phyloP scores from a whole-genome alignment of 2,888 invertebrate species.

The Idaea straminata region DNA sequence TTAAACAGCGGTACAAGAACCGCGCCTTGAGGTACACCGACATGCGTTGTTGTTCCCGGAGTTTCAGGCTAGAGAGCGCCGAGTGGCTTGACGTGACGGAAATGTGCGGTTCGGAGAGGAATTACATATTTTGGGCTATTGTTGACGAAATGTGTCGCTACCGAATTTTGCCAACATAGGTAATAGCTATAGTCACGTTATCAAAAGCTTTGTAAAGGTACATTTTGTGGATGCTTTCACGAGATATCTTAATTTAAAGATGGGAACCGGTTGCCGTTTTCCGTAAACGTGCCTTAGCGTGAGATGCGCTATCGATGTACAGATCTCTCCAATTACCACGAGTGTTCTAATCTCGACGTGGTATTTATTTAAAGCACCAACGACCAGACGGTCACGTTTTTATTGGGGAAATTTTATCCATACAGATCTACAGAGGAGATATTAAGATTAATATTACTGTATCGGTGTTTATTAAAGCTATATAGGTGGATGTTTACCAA shows the following conservation, averaged over 20 bases:
- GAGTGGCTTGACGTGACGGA: slow-evolving; percentile 4
- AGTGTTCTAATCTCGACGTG: slow-evolving; percentile 31
- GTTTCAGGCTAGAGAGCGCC: slow-evolving; percentile 16
- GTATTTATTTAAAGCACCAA: slow-evolving; percentile 32
- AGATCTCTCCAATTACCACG: slow-evolving; percentile 40
- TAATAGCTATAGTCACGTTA: slow-evolving; percentile 20
- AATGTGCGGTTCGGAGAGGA: not conserved
- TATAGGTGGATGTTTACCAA: not conserved
- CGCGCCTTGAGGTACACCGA: slow-evolving; percentile 33
- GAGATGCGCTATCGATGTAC: slow-evolving; percentile 34
- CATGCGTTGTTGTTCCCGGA: slow-evolving; percentile 21
- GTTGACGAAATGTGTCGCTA: slow-evolving; percentile 3
- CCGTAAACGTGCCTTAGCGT: slow-evolving; percentile 41
- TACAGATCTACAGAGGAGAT: slow-evolving; percentile 15
- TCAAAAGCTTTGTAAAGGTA: slow-evolving; percentile 33
- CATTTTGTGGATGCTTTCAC: slow-evolving; percentile 31
- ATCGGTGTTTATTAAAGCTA: not conserved
- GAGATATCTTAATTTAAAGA: slow-evolving; percentile 38
- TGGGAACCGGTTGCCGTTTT: slow-evolving; percentile 36
- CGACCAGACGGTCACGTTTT: slow-evolving; percentile 32
- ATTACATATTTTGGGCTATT: slow-evolving; percentile 7
- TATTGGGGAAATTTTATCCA: slow-evolving; percentile 26
- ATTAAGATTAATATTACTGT: not conserved
- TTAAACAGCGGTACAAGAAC: slow-evolving; percentile 35
- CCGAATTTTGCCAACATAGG: slow-evolving; percentile 21